Evolutionary conservation across 2,888 invertebrate genomes (phyloP).

Genomic region (Altica lythri): DNA sequence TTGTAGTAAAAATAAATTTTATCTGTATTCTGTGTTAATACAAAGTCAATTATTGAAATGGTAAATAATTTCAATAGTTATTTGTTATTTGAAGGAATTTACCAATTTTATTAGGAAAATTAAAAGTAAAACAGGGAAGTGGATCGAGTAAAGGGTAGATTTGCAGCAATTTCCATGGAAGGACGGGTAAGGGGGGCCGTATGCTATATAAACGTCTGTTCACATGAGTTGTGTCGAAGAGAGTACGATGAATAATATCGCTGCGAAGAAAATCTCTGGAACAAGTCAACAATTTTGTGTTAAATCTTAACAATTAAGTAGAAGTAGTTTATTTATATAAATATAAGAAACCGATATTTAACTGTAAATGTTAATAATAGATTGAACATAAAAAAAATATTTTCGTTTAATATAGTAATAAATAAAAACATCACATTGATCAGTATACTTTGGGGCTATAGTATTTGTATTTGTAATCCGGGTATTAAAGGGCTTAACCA

Average conservation of each 20-base stretch:
- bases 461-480: no score
- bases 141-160: slow-evolving; percentile 55
- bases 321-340: slow-evolving; percentile 2
- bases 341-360: no score
- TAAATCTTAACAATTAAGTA: slow-evolving; percentile 3
- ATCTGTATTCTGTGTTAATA: background rate
- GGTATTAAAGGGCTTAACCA: no score
- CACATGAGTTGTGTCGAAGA: slow-evolving; percentile 81
- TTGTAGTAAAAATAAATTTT: no score
- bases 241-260: slow-evolving; percentile 83
- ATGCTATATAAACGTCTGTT: slow-evolving; percentile 83
- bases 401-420: no score
- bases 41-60: background rate
- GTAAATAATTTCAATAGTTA: background rate
- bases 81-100: background rate
- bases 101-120: slow-evolving; percentile 23
- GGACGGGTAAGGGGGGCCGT: slow-evolving; percentile 53
- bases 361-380: no score
- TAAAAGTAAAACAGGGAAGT: slow-evolving; percentile 58
- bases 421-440: no score
- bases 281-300: slow-evolving; percentile 49
- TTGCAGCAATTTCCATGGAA: slow-evolving; percentile 52
- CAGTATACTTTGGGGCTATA: no score
- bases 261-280: slow-evolving; percentile 78
- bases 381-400: no score